Base-by-base conservation (phyloP, 2,888 invertebrate genomes). In the Eupeodes luniger region DNA sequence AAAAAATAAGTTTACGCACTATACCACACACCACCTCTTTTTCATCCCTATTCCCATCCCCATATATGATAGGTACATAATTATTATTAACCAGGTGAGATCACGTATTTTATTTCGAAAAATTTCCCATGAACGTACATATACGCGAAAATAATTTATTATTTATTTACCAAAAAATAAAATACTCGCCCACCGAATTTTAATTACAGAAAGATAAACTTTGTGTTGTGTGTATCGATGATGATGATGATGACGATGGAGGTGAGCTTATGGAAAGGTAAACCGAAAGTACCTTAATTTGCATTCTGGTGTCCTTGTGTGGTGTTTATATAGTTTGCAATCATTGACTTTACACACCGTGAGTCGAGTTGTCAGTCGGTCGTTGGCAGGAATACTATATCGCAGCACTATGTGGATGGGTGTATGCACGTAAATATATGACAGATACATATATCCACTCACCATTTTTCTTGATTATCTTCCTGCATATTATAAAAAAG, bases 171-270 rank as follows among this genome's bases (percentile, higher is more conserved):
- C 9, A 4, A 49, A n/a, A 19, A 40, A 55, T 6, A 44, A 61
- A 19, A 66, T 59, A 36, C n/a, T 47, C 66, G 51, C 19, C 49
- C 40, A 70, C 64, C 53, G 57, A 72, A 81, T 85, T 85, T 85
- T 81, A 85, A 85, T 85, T 81, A 85, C 81, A 70, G 44, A 75
- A 57, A 80, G 66, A 72, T 72, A 70, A 69, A 61, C 49, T 40
- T 40, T 40, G 9, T 40, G 40, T 5, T 7, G 40, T n/a, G 40
- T n/a, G 6, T 70, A 14, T 44, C 19, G 12, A 40, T 40, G 53
- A 12, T 19, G n/a, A 12, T 70, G 6, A 27, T 19, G n/a, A 12
- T 19, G 19, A 19, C 55, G 6, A 27, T 19, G 27, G 27, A 47
- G 16, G 9, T 27, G 27, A 27, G 27, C 27, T 27, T 27, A 27